phyloP scores from a whole-genome alignment of 2,888 invertebrate species.

The Eristalis pertinax region DNA sequence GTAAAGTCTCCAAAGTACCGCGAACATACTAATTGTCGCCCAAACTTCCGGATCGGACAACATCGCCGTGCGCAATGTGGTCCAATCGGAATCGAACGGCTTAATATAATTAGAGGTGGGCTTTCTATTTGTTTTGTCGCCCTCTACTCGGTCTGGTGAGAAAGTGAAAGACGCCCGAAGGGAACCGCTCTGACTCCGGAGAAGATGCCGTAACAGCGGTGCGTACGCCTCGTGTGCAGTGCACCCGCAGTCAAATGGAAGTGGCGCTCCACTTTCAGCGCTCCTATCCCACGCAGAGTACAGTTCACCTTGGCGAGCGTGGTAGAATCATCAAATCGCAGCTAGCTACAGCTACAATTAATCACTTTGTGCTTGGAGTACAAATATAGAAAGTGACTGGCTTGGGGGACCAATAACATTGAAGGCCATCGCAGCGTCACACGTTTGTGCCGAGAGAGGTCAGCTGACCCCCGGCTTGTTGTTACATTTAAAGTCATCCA shows the following conservation, averaged over 20 bases:
- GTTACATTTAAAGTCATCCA: conserved; percentile 46
- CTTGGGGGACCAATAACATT: conserved; percentile 17
- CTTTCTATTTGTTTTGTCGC: conserved; percentile 39
- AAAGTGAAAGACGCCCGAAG: conserved; percentile 30
- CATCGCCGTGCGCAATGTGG: conserved; percentile 12
- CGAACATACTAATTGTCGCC: conserved; percentile 28
- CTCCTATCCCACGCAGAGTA: not conserved
- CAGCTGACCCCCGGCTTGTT: conserved; percentile 16
- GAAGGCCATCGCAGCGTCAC: conserved; percentile 24
- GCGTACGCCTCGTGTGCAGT: not conserved
- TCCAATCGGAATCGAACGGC: conserved; percentile 19
- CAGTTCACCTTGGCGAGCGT: conserved; percentile 30
- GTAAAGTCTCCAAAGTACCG: conserved; percentile 26
- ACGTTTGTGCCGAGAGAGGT: conserved; percentile 35
- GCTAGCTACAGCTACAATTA: conserved; percentile 25
- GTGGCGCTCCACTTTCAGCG: not conserved
- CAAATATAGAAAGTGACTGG: conserved; percentile 60
- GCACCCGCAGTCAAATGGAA: not conserved
- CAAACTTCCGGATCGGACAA: conserved; percentile 15
- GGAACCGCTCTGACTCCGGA: not conserved
- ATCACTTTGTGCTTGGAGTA: conserved; percentile 46
- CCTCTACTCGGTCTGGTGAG: not conserved
- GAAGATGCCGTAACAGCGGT: not conserved
- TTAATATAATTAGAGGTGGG: conserved; percentile 23
- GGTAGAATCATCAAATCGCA: conserved; percentile 41